Percentiles rank a stretch among this genome's conserved stretches.
Conservation (phyloP, 2,113 vertebrate genomes). For the Cygnus atratus region DNA sequence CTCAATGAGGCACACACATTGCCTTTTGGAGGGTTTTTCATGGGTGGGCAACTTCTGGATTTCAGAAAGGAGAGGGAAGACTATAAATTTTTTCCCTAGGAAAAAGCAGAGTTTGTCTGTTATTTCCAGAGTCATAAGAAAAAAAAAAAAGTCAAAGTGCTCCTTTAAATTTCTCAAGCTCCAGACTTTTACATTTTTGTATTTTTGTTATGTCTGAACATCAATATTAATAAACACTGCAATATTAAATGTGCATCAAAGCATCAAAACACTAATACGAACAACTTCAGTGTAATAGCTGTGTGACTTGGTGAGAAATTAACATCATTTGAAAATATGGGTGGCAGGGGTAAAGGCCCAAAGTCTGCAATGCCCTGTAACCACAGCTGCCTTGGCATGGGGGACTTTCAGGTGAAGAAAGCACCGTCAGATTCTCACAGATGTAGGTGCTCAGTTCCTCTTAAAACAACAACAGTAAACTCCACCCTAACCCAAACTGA, state of each 20-base stretch:
- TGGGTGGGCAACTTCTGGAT: background rate
- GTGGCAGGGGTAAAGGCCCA: background rate
- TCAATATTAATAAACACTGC: background rate
- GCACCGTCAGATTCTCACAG: background rate
- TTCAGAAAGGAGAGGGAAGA: background rate
- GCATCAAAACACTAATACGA: background rate
- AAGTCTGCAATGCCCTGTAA: background rate
- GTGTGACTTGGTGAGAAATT: background rate
- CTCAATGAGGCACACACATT: background rate
- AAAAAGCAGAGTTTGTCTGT: background rate
- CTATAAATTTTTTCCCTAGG: background rate
- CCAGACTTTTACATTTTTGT: background rate
- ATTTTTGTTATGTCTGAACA: background rate
- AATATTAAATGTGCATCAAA: background rate
- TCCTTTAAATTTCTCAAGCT: background rate
- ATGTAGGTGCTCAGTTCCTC: background rate
- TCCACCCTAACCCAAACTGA: background rate
- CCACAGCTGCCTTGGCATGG: background rate
- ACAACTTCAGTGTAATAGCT: accelerated
- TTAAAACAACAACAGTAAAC: background rate
- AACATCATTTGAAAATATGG: accelerated
- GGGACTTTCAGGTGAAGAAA: background rate
- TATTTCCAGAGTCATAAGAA: background rate
- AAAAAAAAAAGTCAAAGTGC: background rate
- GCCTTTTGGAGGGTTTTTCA: background rate